Percentiles rank a stretch among this genome's conserved stretches.
Conservation (phyloP, 2,888 invertebrate genomes). For the Trichacis sp. region DNA sequence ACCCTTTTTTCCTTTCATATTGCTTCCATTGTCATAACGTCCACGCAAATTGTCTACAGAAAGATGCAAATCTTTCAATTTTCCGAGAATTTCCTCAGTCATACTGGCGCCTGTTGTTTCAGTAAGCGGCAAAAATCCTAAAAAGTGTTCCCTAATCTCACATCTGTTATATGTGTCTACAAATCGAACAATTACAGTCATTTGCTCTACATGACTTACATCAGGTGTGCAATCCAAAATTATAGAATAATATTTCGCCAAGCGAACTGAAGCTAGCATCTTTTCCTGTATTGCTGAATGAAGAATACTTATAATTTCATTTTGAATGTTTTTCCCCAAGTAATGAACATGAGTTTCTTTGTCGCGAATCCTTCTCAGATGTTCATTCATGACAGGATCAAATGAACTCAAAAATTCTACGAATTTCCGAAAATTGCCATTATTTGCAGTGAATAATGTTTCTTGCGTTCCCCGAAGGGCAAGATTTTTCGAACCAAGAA, state of each 20-base stretch:
- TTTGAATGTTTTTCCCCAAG: constrained; percentile 5
- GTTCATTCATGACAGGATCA: constrained; percentile 4
- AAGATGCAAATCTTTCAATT: constrained; percentile 46
- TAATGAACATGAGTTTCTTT: not conserved
- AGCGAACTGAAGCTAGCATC: too few species aligned
- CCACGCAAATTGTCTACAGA: constrained; percentile 52
- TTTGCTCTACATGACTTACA: constrained; percentile 47
- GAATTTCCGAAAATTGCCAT: constrained; percentile 7
- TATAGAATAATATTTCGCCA: constrained; percentile 48
- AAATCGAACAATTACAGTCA: constrained; percentile 36
- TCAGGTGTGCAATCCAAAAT: constrained; percentile 51
- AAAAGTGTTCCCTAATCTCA: constrained; percentile 22
- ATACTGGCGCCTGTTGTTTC: constrained; percentile 19
- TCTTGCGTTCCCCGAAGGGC: constrained; percentile 4
- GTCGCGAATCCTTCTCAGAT: not conserved
- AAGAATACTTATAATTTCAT: not conserved
- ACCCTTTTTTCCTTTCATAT: constrained; percentile 57
- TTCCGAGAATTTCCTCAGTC: constrained; percentile 17
- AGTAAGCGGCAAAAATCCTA: constrained; percentile 28
- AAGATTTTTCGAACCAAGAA: not conserved
- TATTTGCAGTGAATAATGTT: constrained; percentile 1
- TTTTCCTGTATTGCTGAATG: too few species aligned
- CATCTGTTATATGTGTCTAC: constrained; percentile 13
- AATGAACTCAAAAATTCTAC: not conserved
- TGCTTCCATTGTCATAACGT: constrained; percentile 60